These are phyloP conservation scores for Nasonia giraulti DNA, from an alignment of 1,140 invertebrate genomes.

Conservation along the genomic window DNA sequence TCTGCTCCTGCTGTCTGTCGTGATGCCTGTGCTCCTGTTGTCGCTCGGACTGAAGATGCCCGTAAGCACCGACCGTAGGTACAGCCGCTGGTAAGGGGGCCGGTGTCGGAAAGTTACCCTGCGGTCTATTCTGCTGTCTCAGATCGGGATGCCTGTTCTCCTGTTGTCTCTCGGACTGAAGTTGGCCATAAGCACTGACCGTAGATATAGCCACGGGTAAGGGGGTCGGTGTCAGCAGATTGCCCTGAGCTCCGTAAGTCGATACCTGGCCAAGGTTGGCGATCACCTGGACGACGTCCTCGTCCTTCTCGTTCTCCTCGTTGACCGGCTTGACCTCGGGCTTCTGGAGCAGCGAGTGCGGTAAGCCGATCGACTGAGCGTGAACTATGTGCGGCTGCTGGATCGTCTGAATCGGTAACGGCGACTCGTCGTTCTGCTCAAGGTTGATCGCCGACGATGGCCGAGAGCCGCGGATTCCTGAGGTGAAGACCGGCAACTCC, in stretches of 20 bases:
- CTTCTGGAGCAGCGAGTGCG: constrained; percentile 65
- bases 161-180: not conserved
- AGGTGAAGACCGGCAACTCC: constrained; percentile 58
- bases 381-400: constrained; percentile 66
- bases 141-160: not conserved
- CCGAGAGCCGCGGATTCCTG: constrained; percentile 49
- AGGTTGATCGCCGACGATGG: constrained; percentile 62
- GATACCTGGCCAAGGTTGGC: constrained; percentile 52
- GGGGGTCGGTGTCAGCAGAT: constrained; percentile 42
- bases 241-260: constrained; percentile 53
- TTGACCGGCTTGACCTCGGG: constrained; percentile 62
- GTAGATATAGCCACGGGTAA: not conserved
- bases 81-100: not conserved
- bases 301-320: constrained; percentile 60
- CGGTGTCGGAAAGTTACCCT: constrained; percentile 48
- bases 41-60: not conserved
- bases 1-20: not conserved
- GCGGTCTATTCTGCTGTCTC: not conserved
- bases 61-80: not conserved
- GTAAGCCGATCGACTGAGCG: constrained; percentile 45
- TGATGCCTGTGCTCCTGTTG: constrained; percentile 4
- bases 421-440: constrained; percentile 63
- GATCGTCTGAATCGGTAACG: constrained; percentile 60
- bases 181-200: not conserved
- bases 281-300: constrained; percentile 60